Conservation (phyloP, 1,140 invertebrate species). For the Caenorhabditis briggsae region DNA sequence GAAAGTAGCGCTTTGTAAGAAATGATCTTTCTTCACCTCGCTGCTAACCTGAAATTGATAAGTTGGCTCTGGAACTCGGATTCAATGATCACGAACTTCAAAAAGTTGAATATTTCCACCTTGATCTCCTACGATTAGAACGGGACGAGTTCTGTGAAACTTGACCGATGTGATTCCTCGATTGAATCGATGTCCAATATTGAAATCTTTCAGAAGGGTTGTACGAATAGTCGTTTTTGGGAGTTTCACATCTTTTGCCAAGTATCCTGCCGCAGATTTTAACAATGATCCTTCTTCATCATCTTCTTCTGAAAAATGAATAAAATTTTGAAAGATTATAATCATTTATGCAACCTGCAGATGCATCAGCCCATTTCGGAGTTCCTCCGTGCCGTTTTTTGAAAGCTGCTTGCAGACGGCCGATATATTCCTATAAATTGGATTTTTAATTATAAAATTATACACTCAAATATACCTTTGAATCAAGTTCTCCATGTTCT, state of each 20-base stretch:
- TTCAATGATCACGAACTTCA: neutral
- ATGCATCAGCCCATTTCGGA: neutral
- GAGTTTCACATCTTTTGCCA: slow-evolving; percentile 18
- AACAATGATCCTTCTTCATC: slow-evolving; percentile 33
- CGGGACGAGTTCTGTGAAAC: slow-evolving; percentile 41
- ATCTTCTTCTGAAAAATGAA: neutral
- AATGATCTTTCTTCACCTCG: slow-evolving; percentile 38
- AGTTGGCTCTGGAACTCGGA: neutral
- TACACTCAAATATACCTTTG: neutral
- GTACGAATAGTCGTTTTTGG: slow-evolving; percentile 40
- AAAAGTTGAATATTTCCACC: slow-evolving; percentile 49
- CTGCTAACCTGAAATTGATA: neutral
- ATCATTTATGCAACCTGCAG: neutral
- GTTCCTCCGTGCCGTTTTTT: slow-evolving; percentile 42
- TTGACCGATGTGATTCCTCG: slow-evolving; percentile 22
- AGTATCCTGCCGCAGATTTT: slow-evolving; percentile 27
- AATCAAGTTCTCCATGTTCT: slow-evolving; percentile 21
- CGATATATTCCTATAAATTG: slow-evolving; percentile 21
- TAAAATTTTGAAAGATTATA: neutral
- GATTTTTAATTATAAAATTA: neutral
- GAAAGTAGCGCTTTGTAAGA: slow-evolving; percentile 26
- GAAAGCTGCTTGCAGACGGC: slow-evolving; percentile 17
- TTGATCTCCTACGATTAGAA: slow-evolving; percentile 11
- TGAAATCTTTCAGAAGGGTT: slow-evolving; percentile 10
- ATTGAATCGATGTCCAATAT: slow-evolving; percentile 24